phyloP scores from a whole-genome alignment of 2,113 vertebrate species.

The Oncorhynchus keta region DNA sequence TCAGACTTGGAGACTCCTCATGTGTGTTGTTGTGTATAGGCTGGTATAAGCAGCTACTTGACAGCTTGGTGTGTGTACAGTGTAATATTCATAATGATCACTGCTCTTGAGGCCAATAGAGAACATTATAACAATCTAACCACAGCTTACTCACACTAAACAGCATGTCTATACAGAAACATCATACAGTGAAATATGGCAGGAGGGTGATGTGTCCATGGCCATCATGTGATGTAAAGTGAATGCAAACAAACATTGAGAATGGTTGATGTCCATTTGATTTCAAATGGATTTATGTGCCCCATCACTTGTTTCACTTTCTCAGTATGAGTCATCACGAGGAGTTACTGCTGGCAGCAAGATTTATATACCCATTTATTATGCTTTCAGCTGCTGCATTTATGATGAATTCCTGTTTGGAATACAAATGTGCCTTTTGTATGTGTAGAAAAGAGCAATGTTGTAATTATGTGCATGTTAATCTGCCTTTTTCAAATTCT shows the following conservation, averaged over 20 bases:
- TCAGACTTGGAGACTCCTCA: background rate
- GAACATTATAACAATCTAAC: constrained; percentile 4
- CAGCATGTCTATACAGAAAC: background rate
- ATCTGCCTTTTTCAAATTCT: background rate
- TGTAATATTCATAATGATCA: background rate
- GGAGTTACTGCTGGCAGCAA: constrained; percentile 35
- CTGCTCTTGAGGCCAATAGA: constrained; percentile 7
- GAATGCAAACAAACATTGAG: constrained; percentile 16
- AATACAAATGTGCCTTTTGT: constrained; percentile 28
- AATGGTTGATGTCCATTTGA: constrained; percentile 55
- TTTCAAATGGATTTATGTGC: constrained; percentile 55
- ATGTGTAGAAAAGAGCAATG: constrained; percentile 14
- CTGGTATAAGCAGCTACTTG: background rate
- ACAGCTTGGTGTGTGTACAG: background rate
- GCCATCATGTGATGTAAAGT: no score
- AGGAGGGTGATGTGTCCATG: no score
- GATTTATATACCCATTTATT: constrained; percentile 62
- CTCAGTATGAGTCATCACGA: constrained; percentile 46
- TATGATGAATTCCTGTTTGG: constrained; percentile 49
- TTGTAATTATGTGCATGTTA: constrained; percentile 3
- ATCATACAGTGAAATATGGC: no score
- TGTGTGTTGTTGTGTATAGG: background rate
- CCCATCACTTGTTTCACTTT: constrained; percentile 43
- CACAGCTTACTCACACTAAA: background rate
- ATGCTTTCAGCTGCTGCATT: constrained; percentile 42